Percentiles rank a stretch among this genome's conserved stretches.
Evolutionary conservation across 1,140 invertebrate genomes (phyloP).

Genomic region (Stegodyphus mimosarum): DNA sequence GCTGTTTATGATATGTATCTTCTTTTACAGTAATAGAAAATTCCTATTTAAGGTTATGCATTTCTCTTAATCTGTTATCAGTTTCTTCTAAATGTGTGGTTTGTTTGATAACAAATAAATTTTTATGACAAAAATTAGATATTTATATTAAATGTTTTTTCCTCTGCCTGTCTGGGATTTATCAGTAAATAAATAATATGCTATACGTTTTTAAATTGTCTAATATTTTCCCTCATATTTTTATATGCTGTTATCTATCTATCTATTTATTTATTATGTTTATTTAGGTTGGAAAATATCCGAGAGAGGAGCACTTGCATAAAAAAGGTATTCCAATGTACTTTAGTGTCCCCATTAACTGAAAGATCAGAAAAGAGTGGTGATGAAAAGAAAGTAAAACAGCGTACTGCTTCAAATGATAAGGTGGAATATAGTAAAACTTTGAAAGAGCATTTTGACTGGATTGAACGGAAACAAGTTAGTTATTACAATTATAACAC

Average conservation of each 20-base stretch:
- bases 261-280: not conserved
- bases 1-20: too few relatives aligned
- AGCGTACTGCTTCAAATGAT: constrained; percentile 53
- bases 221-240: not conserved
- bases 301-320: constrained; percentile 91
- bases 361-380: constrained; percentile 74
- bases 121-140: too few relatives aligned
- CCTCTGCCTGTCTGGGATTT: too few relatives aligned
- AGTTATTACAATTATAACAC: not conserved
- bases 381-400: constrained; percentile 82
- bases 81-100: too few relatives aligned
- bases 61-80: too few relatives aligned
- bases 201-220: too few relatives aligned
- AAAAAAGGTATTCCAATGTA: constrained; percentile 84
- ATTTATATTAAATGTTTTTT: too few relatives aligned
- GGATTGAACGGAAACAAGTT: constrained; percentile 84
- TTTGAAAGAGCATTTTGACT: constrained; percentile 93
- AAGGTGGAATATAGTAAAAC: constrained; percentile 87
- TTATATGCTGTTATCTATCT: not conserved
- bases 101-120: too few relatives aligned
- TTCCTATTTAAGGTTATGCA: too few relatives aligned
- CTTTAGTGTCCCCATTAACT: constrained; percentile 83
- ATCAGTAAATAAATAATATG: too few relatives aligned
- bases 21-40: too few relatives aligned
- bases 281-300: constrained; percentile 83